Evolutionary conservation across 2,113 vertebrate species (phyloP).

Genomic region (Proterorhinus semilunaris): DNA sequence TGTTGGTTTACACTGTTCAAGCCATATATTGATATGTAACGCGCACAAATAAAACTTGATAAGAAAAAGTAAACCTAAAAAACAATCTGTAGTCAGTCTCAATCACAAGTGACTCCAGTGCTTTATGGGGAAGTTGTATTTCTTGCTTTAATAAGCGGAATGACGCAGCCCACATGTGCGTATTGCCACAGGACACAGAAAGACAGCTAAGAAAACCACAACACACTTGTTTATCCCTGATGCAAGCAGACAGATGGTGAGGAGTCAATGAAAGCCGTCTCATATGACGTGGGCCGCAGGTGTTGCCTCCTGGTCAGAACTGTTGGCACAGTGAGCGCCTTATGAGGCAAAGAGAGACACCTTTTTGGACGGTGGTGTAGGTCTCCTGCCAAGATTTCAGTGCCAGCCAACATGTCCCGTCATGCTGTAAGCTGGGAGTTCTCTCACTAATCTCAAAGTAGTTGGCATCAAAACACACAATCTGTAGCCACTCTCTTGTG

Average conservation of each 20-base stretch:
- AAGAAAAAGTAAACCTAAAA: neutral
- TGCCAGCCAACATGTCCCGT: constrained; percentile 45
- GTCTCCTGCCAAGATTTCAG: neutral
- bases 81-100: no score
- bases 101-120: neutral
- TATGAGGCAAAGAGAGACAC: neutral
- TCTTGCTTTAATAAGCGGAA: constrained; percentile 16
- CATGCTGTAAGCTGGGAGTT: constrained; percentile 38
- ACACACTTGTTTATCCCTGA: constrained; percentile 44
- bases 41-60: no score
- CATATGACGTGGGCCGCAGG: constrained; percentile 58
- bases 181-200: constrained; percentile 37
- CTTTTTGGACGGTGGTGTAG: no score
- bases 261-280: constrained; percentile 10
- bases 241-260: constrained; percentile 45
- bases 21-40: no score
- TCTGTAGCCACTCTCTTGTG: constrained; percentile 28
- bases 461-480: constrained; percentile 36
- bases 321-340: constrained; percentile 1
- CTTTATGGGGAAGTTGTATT: neutral
- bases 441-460: constrained; percentile 41
- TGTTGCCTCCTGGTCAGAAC: constrained; percentile 55
- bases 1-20: no score
- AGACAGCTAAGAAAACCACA: constrained; percentile 46
- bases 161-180: neutral